These are phyloP conservation scores for Enteromius mattozi DNA, from an alignment of 2,797 vertebrate species.

Conservation along the genomic window DNA sequence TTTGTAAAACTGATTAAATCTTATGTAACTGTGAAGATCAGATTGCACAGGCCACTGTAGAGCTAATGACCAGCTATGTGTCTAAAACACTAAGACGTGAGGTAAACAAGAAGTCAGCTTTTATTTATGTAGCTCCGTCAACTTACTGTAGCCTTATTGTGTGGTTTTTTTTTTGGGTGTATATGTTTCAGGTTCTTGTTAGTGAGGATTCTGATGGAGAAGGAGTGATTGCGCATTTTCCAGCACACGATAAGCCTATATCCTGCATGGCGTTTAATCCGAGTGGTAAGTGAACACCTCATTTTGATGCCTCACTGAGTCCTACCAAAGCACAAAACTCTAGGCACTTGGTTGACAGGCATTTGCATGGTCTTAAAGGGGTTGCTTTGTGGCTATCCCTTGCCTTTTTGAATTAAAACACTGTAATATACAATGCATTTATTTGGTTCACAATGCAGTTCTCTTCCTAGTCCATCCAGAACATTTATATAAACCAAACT, in stretches of 20 bases:
- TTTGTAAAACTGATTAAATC: constrained; percentile 43
- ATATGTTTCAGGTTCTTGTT: constrained; percentile 86
- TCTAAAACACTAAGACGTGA: constrained; percentile 46
- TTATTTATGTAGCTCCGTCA: constrained; percentile 35
- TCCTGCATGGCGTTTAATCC: constrained; percentile 99
- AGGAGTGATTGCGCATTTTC: constrained; percentile 96
- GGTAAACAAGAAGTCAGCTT: constrained; percentile 51
- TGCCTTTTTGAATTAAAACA: not conserved
- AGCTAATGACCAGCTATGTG: constrained; percentile 43
- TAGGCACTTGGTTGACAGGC: constrained; percentile 41
- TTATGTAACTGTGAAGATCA: constrained; percentile 46
- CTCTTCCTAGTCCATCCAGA: not conserved
- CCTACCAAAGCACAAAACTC: constrained; percentile 55
- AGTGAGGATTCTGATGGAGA: constrained; percentile 95
- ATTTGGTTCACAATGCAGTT: not conserved
- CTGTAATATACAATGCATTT: not conserved
- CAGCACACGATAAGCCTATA: constrained; percentile 97
- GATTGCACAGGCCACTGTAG: constrained; percentile 35
- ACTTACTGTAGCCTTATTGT: constrained; percentile 42
- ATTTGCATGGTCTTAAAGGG: constrained; percentile 8
- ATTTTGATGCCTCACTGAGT: constrained; percentile 41
- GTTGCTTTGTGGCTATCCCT: not conserved
- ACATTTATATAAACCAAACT: not conserved
- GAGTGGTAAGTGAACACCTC: constrained; percentile 85
- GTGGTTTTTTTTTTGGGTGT: not conserved